Conservation (phyloP, 2,888 invertebrate species). For the Chloroclysta siterata region DNA sequence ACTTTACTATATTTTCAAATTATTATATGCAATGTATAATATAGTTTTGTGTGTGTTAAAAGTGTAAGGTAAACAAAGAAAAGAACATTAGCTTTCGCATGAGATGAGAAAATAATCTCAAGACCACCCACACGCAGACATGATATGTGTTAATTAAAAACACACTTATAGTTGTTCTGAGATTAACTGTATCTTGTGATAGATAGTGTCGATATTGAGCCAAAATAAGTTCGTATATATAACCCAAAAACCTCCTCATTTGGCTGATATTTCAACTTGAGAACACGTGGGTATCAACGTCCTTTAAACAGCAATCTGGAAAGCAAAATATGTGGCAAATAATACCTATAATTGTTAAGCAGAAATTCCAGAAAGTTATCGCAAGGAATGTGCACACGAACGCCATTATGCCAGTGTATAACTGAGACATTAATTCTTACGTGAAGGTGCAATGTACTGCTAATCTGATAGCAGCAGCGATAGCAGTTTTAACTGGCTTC, state of each 20-base stretch:
- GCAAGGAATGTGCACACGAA: constrained; percentile 21
- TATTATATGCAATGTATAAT: no score
- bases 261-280: no score
- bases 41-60: no score
- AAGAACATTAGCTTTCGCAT: neutral
- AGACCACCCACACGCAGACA: constrained; percentile 9
- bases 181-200: neutral
- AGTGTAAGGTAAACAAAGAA: neutral
- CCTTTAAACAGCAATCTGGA: no score
- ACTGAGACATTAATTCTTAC: constrained; percentile 21
- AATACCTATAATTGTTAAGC: constrained; percentile 3
- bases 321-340: no score
- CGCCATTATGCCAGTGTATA: constrained; percentile 8
- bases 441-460: constrained; percentile 47
- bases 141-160: constrained; percentile 8
- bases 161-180: neutral
- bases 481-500: constrained; percentile 19
- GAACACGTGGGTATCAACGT: no score
- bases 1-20: no score
- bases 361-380: constrained; percentile 5
- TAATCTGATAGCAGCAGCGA: constrained; percentile 49
- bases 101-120: neutral
- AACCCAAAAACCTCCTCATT: neutral
- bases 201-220: neutral
- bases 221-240: neutral